phyloP scores from a whole-genome alignment of 1,140 invertebrate genomes.

The Nasonia vitripennis region DNA sequence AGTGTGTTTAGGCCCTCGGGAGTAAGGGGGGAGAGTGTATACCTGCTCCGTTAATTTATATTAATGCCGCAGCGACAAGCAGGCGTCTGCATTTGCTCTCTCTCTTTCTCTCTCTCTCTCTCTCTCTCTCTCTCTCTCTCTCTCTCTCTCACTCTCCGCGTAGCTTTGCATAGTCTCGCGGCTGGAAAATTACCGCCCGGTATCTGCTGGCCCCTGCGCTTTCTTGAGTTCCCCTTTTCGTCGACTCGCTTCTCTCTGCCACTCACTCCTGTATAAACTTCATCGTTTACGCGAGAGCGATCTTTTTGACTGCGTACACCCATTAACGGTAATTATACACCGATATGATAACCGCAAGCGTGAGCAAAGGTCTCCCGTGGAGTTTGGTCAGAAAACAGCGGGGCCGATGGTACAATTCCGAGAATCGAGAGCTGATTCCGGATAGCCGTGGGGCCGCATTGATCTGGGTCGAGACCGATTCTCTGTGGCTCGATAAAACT shows the following conservation, averaged over 20 bases:
- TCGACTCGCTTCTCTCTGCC: neutral
- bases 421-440: too few relatives aligned
- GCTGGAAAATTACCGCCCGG: neutral
- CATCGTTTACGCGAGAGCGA: neutral
- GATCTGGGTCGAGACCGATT: too few relatives aligned
- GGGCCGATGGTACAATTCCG: too few relatives aligned
- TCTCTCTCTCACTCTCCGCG: too few relatives aligned
- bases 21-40: neutral
- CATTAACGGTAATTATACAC: neutral
- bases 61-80: conserved; percentile 54
- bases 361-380: too few relatives aligned
- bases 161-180: neutral
- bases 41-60: conserved; percentile 61
- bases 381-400: too few relatives aligned
- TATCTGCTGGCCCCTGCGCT: neutral
- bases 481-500: neutral
- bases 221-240: neutral
- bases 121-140: too few relatives aligned
- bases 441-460: too few relatives aligned
- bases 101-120: too few relatives aligned
- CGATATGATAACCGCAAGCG: neutral
- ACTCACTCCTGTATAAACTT: neutral
- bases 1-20: neutral
- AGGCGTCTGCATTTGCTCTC: neutral
- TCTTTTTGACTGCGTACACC: neutral